A percentile compares a stretch with the other conserved stretches of the same genome.
Evolutionary conservation across 2,797 vertebrate species (phyloP).

Genomic region (Mormyrops boulengeri): DNA sequence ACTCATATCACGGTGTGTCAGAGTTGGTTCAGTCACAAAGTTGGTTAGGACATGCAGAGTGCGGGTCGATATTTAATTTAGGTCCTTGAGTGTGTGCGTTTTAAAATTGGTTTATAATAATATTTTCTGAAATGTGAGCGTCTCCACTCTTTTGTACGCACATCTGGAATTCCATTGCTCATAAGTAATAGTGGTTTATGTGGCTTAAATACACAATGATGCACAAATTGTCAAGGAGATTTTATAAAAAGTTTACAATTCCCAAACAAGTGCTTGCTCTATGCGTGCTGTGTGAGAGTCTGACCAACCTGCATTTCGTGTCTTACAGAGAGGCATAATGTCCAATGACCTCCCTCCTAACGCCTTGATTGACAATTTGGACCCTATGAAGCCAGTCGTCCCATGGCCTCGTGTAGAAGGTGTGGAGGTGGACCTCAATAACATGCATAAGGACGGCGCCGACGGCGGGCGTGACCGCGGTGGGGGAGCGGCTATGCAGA

Average conservation of each 20-base stretch:
- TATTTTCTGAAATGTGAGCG: neutral
- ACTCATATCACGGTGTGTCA: neutral
- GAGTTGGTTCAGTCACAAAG: neutral
- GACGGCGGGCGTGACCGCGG: constrained; percentile 56
- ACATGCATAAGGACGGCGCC: constrained; percentile 77
- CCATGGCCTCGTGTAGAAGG: constrained; percentile 98
- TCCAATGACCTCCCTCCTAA: constrained; percentile 58
- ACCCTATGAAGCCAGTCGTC: constrained; percentile 85
- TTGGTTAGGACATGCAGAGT: neutral
- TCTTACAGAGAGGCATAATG: constrained; percentile 68
- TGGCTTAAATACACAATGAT: neutral
- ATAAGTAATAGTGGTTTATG: neutral
- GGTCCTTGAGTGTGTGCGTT: neutral
- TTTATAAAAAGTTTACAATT: neutral
- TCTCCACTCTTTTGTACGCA: neutral
- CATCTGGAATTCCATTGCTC: neutral
- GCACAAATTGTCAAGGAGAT: neutral
- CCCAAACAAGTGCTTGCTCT: neutral
- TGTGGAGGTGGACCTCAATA: constrained; percentile 90
- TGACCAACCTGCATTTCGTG: neutral
- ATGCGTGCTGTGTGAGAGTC: neutral
- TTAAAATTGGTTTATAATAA: neutral
- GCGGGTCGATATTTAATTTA: neutral
- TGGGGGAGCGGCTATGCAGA: constrained; percentile 52
- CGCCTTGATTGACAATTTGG: constrained; percentile 57